Base-by-base conservation (phyloP, 92 coral and sea anemone genomes). In the Bergia puertoricense region DNA sequence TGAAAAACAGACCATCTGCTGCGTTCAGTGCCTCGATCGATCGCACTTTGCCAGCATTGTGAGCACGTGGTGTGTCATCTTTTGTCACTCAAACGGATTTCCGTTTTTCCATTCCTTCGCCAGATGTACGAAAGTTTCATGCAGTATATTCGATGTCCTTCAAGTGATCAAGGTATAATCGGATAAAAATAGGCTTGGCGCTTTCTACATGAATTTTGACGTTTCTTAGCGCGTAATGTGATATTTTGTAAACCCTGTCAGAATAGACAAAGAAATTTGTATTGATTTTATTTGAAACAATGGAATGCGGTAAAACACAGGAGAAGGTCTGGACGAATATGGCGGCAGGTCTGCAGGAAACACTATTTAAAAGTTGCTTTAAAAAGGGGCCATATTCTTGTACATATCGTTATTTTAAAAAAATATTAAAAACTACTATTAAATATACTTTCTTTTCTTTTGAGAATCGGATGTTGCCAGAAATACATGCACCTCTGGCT, bases 181-280 rank as follows among this genome's bases (percentile, higher is more conserved):
- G 16, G 30, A 16, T 65, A 41, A 66, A 82, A 62, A 42, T 51
- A 30, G 48, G 43, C 86, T 39, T 43, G 74, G 4, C 59, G 39
- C 71, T 6, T 82, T 82, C 69, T n/a, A 6, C 37, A 41, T 51
- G 57, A 46, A 51, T 51, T 54, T 13, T 16, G 66, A 16, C 6
- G 30, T 43, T 45, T 78, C 48, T 78, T 22, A 7, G 59, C 56
- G 40, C 37, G 82, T 20, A 78, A 78, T 78, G 65, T n/a, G 62
- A 82, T 82, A 65, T 82, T 82, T 62, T 79, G 65, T 51, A 79
- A 66, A 82, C 50, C 86, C 50, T 82, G 69, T 82, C 85, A 65
- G 41, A 82, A 62, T 30, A 82, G 41, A 82, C 86, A 82, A 82
- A 82, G 57, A 42, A 43, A 65, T 65, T 41, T 59, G 54, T 81